phyloP scores from a whole-genome alignment of 2,888 invertebrate species.

The Lucinisca nassula region DNA sequence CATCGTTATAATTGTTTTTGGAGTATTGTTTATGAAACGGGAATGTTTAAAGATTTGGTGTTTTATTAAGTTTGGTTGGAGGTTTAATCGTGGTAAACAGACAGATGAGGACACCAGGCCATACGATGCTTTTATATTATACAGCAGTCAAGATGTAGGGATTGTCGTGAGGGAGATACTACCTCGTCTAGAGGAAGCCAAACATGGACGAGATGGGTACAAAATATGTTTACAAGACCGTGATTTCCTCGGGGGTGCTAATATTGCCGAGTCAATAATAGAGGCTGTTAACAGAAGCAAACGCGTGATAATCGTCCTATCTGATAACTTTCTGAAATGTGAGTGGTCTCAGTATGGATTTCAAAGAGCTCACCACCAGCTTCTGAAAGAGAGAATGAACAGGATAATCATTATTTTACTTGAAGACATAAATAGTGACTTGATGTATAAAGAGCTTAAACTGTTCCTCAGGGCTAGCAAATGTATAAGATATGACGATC shows the following conservation, averaged over 20 bases:
- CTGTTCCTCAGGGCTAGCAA: slow-evolving; percentile 32
- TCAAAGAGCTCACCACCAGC: slow-evolving; percentile 95
- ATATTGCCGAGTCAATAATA: slow-evolving; percentile 95
- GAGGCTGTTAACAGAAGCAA: slow-evolving; percentile 95
- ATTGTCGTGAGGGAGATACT: slow-evolving; percentile 95
- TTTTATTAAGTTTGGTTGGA: slow-evolving; percentile 38
- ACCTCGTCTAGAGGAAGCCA: slow-evolving; percentile 94
- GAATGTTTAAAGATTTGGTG: slow-evolving; percentile 36
- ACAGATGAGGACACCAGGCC: slow-evolving; percentile 42
- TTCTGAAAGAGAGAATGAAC: slow-evolving; percentile 92
- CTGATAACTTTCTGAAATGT: slow-evolving; percentile 96
- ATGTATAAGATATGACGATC: not conserved
- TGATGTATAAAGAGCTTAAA: slow-evolving; percentile 82
- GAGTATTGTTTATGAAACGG: slow-evolving; percentile 33
- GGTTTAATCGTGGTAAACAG: not conserved
- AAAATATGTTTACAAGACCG: slow-evolving; percentile 76
- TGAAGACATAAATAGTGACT: slow-evolving; percentile 94
- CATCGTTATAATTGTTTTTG: slow-evolving; percentile 56
- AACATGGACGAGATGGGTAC: slow-evolving; percentile 90
- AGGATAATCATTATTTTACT: slow-evolving; percentile 94
- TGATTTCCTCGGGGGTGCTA: slow-evolving; percentile 80
- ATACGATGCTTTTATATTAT: slow-evolving; percentile 97
- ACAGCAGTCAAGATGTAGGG: slow-evolving; percentile 93
- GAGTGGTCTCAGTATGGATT: slow-evolving; percentile 97
- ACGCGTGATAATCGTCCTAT: slow-evolving; percentile 95